Conservation (phyloP, 2,797 vertebrate species). For the Paguma larvata region DNA sequence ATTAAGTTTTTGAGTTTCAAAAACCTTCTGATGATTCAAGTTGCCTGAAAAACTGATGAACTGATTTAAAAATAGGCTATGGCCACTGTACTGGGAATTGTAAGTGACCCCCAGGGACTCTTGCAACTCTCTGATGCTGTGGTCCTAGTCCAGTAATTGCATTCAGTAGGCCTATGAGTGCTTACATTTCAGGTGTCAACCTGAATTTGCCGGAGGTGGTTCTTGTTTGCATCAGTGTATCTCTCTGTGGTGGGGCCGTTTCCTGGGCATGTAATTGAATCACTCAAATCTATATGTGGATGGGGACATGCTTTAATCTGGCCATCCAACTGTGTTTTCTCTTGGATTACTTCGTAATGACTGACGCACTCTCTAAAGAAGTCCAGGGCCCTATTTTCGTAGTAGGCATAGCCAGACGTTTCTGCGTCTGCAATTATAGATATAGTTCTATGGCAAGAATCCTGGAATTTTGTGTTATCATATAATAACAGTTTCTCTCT, state of each 20-base stretch:
- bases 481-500: neutral
- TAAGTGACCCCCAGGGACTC: no score
- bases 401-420: neutral
- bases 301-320: neutral
- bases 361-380: neutral
- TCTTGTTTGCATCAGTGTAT: neutral
- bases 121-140: neutral
- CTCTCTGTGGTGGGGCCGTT: neutral
- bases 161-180: neutral
- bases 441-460: neutral
- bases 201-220: neutral
- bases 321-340: neutral
- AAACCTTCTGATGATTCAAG: neutral
- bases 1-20: neutral
- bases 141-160: neutral
- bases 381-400: neutral
- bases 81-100: neutral
- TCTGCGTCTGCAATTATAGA: neutral
- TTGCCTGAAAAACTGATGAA: constrained; percentile 1
- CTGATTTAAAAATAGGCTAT: neutral
- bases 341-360: neutral
- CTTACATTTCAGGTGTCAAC: neutral
- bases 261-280: neutral
- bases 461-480: neutral
- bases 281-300: neutral